Evolutionary conservation across 30 jellyfish, hydroid and myxozoan genomes (phyloP).

Genomic region (Pseudorhiza aurosa): DNA sequence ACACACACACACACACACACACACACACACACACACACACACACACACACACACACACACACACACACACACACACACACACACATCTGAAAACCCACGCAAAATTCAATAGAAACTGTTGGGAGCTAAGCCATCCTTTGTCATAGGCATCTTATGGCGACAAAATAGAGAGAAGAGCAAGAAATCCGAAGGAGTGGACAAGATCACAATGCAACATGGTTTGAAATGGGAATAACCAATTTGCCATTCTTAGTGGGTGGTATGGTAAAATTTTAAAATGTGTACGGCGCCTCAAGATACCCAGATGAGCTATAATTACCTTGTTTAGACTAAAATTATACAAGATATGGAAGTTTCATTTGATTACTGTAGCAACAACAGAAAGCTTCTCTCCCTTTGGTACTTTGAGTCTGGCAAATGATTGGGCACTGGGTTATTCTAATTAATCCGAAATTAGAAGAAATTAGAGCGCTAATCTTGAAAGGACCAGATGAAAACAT

Average conservation of each 20-base stretch:
- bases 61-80: no score
- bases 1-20: no score
- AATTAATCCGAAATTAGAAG: neutral
- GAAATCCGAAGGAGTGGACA: no score
- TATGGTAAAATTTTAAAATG: neutral
- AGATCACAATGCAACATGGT: no score
- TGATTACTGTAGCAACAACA: neutral
- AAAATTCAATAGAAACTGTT: no score
- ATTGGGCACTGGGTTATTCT: neutral
- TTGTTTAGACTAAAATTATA: neutral
- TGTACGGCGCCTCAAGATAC: neutral
- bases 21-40: no score
- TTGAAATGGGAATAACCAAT: no score
- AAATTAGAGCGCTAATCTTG: neutral
- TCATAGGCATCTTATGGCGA: no score
- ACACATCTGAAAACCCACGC: no score
- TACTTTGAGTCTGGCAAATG: neutral
- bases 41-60: no score
- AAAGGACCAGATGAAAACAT: neutral
- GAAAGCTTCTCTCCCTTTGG: neutral
- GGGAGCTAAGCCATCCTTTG: no score
- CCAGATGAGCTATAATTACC: neutral
- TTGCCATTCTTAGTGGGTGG: constrained; percentile 6
- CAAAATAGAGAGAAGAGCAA: no score
- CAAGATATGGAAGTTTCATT: neutral